Base-by-base conservation (phyloP, 1,140 invertebrate genomes). In the silkworm (Bombyx mori) region DNA sequence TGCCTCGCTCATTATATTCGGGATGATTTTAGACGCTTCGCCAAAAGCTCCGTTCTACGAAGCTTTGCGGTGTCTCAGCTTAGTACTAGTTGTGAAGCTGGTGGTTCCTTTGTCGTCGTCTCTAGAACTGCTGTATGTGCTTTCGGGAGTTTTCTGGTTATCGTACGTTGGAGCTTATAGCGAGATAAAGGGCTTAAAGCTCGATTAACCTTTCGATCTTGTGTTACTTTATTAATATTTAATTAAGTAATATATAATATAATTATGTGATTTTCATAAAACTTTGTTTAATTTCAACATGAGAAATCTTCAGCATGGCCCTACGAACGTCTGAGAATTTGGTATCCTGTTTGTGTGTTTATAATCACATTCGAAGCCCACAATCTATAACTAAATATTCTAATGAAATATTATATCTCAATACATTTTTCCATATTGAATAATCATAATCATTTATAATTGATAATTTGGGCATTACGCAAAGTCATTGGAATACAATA, bases 11-110 rank as follows among this genome's bases (percentile, higher is more conserved):
- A 92, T 90, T 1, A 85, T 89, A 10, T 92, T 94, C 56, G 92
- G 93, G 10, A 84, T 93, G 79, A 72, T 93, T 35, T 89, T 93
- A 58, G 92, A 93, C 43, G 83, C 88, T 7, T 77, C 79, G 42
- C 77, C 84, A 6, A 78, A 86, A 44, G 87, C 87, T 3, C 75
- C 78, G 3, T 43, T 86, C 1, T 65, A 89, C 18, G 91, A 92
- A 70, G 68, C 89, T 1, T 44, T 80, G 0, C 82, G 91, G 7
- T 92, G 91, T 54, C 18, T 82, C 6, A 12, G 73, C 2, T 71
- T 88, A 9, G 54, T 79, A 2, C 62, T 77, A 8, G 66, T 73
- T 2, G 65, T 76, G 12, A 75, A 78, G 58, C 57, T 70, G 45
- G 46, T 79, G 26, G 8, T 42, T 26, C 51, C 7, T 7, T 35